Percentiles rank a stretch among this genome's conserved stretches.
Conservation (phyloP, 2,113 vertebrate species). For the Brachyhypopomus occidentalis region DNA sequence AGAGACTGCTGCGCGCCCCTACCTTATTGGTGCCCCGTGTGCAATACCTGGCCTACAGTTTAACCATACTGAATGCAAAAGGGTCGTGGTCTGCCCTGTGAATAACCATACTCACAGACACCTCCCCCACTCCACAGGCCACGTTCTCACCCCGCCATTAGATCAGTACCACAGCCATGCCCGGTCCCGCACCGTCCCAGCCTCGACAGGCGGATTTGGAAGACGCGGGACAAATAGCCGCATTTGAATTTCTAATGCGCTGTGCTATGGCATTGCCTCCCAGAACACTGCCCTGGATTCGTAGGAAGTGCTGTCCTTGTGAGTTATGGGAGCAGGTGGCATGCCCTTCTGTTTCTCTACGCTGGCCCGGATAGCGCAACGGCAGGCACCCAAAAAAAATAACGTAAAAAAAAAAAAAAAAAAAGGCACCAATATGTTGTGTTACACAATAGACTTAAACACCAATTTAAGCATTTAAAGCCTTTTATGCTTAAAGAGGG, state of each 20-base stretch:
- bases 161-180: too few species aligned
- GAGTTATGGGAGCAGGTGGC: constrained; percentile 14
- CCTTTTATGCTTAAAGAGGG: not conserved
- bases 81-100: not conserved
- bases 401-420: too few species aligned
- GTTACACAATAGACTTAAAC: constrained; percentile 1
- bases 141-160: too few species aligned
- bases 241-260: not conserved
- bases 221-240: too few species aligned
- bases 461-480: not conserved
- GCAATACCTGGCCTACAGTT: too few species aligned
- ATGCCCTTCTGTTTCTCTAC: constrained; percentile 8
- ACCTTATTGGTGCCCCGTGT: too few species aligned
- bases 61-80: too few species aligned
- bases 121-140: too few species aligned
- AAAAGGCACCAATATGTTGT: not conserved
- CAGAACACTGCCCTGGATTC: constrained; percentile 6
- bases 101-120: not conserved
- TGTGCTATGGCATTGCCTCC: not conserved
- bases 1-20: not conserved
- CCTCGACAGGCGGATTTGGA: not conserved
- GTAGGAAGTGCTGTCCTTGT: constrained; percentile 24
- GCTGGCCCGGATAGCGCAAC: not conserved
- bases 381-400: not conserved
- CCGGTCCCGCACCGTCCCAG: not conserved